phyloP scores from a whole-genome alignment of 2,888 invertebrate genomes.

The Melanophora roralis region DNA sequence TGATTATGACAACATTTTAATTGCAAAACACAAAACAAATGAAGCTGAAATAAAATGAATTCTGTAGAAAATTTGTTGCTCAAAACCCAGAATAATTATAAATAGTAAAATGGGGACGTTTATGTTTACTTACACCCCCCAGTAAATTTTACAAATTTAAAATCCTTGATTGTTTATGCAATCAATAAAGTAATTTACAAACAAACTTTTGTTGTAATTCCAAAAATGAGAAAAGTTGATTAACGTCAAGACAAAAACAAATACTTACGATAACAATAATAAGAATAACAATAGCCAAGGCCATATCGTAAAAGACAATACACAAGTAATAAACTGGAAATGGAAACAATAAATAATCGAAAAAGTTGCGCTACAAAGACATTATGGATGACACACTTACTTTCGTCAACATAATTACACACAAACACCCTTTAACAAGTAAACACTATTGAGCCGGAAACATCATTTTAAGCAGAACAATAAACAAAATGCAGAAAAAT shows the following conservation, averaged over 20 bases:
- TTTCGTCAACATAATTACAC: neutral
- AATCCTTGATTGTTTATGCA: neutral
- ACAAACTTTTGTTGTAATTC: constrained; percentile 31
- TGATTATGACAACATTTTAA: constrained; percentile 60
- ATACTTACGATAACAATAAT: neutral
- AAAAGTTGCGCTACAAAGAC: constrained; percentile 37
- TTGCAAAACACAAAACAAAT: constrained; percentile 31
- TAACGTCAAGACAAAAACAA: constrained; percentile 22
- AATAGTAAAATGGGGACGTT: constrained; percentile 6
- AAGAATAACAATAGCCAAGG: neutral
- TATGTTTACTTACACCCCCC: too few relatives aligned
- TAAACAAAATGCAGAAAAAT: neutral
- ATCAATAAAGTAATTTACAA: constrained; percentile 51
- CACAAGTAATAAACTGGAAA: constrained; percentile 50
- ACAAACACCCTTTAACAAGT: too few relatives aligned
- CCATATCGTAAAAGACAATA: constrained; percentile 39
- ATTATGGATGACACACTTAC: neutral
- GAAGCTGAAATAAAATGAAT: neutral
- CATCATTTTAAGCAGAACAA: neutral
- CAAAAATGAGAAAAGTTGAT: constrained; percentile 33
- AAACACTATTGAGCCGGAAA: neutral
- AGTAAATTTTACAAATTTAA: constrained; percentile 13
- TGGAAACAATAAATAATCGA: constrained; percentile 53
- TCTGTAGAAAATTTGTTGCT: neutral
- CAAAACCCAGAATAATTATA: neutral